Evolutionary conservation across 2,888 invertebrate species (phyloP).

Genomic region (Acleris emargana): DNA sequence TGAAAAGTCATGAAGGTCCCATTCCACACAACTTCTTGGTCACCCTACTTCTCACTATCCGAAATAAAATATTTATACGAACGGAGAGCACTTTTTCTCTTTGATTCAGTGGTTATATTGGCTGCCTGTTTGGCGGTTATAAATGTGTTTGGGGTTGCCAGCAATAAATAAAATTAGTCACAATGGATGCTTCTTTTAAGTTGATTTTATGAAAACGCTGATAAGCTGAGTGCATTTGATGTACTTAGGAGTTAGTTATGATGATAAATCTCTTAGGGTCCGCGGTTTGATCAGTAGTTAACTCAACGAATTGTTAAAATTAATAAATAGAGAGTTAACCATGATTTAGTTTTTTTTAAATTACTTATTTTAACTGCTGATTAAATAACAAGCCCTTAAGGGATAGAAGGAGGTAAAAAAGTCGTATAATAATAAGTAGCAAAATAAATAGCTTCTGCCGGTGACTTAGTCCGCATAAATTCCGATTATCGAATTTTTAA

Average conservation of each 20-base stretch:
- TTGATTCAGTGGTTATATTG: constrained; percentile 84
- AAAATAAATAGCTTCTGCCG: too few relatives aligned
- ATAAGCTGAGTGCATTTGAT: constrained; percentile 30
- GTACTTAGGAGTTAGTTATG: not conserved
- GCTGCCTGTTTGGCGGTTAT: constrained; percentile 75
- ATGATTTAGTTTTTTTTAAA: too few relatives aligned
- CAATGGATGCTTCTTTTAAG: constrained; percentile 68
- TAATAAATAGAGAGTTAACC: too few relatives aligned
- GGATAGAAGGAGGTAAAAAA: too few relatives aligned
- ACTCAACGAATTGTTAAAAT: too few relatives aligned
- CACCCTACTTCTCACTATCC: constrained; percentile 78
- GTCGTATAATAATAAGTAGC: too few relatives aligned
- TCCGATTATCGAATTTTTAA: too few relatives aligned
- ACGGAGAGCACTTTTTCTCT: constrained; percentile 81
- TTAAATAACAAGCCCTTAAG: too few relatives aligned
- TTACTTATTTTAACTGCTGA: too few relatives aligned
- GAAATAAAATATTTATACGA: constrained; percentile 83
- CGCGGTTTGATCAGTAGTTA: too few relatives aligned
- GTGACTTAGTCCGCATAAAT: too few relatives aligned
- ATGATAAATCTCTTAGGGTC: too few relatives aligned
- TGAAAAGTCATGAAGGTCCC: not conserved
- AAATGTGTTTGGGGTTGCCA: constrained; percentile 69
- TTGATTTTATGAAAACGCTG: constrained; percentile 54
- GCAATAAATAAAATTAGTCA: constrained; percentile 80
- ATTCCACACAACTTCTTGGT: constrained; percentile 42